Base-by-base conservation (phyloP, 2,888 invertebrate genomes). In the Caenorhabditis angaria region DNA sequence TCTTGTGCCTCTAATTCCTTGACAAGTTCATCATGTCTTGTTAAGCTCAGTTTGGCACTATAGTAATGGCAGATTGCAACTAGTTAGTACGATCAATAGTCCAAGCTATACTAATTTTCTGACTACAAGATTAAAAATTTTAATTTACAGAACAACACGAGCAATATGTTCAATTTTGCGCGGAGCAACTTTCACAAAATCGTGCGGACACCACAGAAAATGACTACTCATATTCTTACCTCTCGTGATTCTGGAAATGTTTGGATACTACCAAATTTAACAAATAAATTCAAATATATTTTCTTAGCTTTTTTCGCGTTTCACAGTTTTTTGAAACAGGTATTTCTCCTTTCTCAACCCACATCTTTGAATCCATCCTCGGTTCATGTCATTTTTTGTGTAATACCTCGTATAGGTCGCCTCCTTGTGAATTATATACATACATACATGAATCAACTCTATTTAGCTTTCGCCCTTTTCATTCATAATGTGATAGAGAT, bases 161-260 rank as follows among this genome's bases (percentile, higher is more conserved):
- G 89, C 94, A 96, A 87, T 99, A 97, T 89, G 95, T 97, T 77
- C 95, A 95, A 90, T 97, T 97, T 90, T 97, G 97, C 84, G 93
- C 94, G 86, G 97, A 99, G 90, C 97, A 97, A 91, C 93, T 97
- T 24, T 65, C 70, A n/a, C 50, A 51, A 2, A 65, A 73, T 10
- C 60, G 65, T 41, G 72, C 65, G 12, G 57, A 56, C 28, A 57
- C 60, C 8, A 51, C 65, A 12, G 64, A 61, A 29, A 65, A 67
- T n/a, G 73, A 77, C 47, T 70, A 70, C 48, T 62, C 73, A 2
- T 73, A 60, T 53, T 71, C 67, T n/a, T 78, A 76, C 57, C 70
- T 73, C n/a, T 75, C 75, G 1, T 74, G 68, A 68, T 10, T 32
- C 18, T 32, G 2, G 8, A 32, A 54, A 54, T 28, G 6, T 5